phyloP scores from a whole-genome alignment of 2,797 vertebrate species.

The Rhinophrynus dorsalis region DNA sequence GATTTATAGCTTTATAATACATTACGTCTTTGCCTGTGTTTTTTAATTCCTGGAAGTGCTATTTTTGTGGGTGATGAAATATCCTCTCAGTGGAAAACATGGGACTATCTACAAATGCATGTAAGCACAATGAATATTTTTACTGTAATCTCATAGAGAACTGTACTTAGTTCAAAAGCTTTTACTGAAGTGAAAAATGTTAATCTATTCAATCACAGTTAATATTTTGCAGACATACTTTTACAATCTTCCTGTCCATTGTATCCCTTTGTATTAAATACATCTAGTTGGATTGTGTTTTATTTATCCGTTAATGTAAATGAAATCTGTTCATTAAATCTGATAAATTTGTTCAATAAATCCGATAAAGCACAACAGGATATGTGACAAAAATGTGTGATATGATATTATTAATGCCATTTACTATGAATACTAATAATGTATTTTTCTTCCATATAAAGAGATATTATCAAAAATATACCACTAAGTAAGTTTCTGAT shows the following conservation, averaged over 20 bases:
- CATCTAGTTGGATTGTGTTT: background rate
- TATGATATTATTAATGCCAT: too few species aligned
- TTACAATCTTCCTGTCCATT: constrained; percentile 4
- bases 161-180: constrained; percentile 40
- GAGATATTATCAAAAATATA: too few species aligned
- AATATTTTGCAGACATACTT: constrained; percentile 20
- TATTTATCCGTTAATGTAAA: background rate
- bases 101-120: constrained; percentile 25
- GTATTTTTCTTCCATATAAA: too few species aligned
- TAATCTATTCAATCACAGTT: constrained; percentile 37
- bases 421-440: too few species aligned
- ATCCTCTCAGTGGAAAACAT: constrained; percentile 4
- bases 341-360: too few species aligned
- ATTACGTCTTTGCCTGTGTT: background rate
- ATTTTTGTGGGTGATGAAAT: background rate
- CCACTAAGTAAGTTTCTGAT: background rate
- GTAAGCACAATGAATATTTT: constrained; percentile 28
- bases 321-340: background rate
- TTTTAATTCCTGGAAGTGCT: constrained; percentile 25
- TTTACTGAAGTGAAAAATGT: constrained; percentile 40
- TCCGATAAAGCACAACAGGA: too few species aligned
- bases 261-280: constrained; percentile 25
- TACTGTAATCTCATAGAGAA: constrained; percentile 31
- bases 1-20: background rate
- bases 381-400: too few species aligned